Conservation (phyloP, 2,113 vertebrate species). For the Corythaeola cristata region DNA sequence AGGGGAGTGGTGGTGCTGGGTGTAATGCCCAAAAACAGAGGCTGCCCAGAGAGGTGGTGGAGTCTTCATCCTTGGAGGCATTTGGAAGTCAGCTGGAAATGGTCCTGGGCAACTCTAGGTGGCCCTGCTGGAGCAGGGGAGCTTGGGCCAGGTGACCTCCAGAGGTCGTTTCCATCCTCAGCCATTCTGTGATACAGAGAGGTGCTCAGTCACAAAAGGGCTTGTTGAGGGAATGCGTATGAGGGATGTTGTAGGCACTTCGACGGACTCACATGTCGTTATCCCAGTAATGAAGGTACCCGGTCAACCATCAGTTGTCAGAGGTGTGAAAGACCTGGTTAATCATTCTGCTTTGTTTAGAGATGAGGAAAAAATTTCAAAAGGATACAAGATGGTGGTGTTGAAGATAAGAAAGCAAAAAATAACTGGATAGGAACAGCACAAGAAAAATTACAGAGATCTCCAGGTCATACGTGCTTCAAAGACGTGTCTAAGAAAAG, state of each 20-base stretch:
- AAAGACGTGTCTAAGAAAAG: background rate
- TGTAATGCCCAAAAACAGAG: background rate
- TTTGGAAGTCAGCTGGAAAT: background rate
- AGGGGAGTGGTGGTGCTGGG: background rate
- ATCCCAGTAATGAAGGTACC: background rate
- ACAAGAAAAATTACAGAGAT: background rate
- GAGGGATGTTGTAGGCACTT: no score
- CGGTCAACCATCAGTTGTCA: background rate
- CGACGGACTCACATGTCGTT: fast-evolving
- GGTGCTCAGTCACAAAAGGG: no score
- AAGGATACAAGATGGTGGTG: background rate
- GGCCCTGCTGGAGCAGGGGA: background rate
- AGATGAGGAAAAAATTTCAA: background rate
- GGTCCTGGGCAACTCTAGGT: background rate
- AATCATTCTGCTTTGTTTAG: background rate
- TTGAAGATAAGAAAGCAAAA: background rate
- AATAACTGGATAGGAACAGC: background rate
- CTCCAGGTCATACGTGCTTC: background rate
- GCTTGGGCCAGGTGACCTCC: background rate
- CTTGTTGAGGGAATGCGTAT: no score
- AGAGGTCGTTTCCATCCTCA: no score
- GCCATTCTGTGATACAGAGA: background rate
- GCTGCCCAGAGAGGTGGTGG: background rate
- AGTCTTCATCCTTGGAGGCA: background rate
- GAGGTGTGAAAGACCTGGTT: background rate